These are phyloP conservation scores for Eulimnadia texana DNA, from an alignment of 1,140 invertebrate genomes.

Conservation along the genomic window DNA sequence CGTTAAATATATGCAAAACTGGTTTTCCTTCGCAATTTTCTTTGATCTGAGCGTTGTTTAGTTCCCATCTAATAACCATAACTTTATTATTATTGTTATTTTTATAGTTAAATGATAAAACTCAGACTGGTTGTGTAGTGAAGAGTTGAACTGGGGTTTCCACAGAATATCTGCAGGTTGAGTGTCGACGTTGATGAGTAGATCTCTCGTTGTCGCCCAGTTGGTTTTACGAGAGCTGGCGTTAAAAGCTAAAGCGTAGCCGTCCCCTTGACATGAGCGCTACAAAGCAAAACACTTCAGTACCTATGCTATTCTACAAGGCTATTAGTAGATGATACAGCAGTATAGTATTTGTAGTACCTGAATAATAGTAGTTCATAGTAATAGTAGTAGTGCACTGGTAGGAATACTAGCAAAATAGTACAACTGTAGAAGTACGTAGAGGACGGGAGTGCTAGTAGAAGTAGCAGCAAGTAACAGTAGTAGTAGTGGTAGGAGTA, in stretches of 20 bases:
- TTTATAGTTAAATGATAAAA: neutral
- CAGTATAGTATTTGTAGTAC: too few relatives aligned
- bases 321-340: too few relatives aligned
- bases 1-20: slow-evolving; percentile 22
- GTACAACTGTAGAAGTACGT: too few relatives aligned
- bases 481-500: too few relatives aligned
- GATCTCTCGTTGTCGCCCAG: slow-evolving; percentile 26
- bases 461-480: too few relatives aligned
- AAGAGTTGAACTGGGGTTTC: slow-evolving; percentile 25
- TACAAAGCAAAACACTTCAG: slow-evolving; percentile 17
- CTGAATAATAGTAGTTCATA: too few relatives aligned
- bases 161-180: slow-evolving; percentile 23
- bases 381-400: too few relatives aligned
- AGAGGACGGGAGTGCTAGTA: too few relatives aligned
- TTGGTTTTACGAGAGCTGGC: slow-evolving; percentile 23
- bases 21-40: slow-evolving; percentile 25
- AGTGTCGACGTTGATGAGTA: slow-evolving; percentile 23
- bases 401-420: too few relatives aligned
- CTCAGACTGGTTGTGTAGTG: slow-evolving; percentile 16
- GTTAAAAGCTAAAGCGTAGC: slow-evolving; percentile 28
- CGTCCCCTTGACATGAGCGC: slow-evolving; percentile 29
- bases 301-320: too few relatives aligned
- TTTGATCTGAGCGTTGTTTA: slow-evolving; percentile 23
- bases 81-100: slow-evolving; percentile 2
- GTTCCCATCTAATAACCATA: slow-evolving; percentile 26